phyloP scores from a whole-genome alignment of 2,113 vertebrate genomes.

The Aspiorhynchus laticeps region DNA sequence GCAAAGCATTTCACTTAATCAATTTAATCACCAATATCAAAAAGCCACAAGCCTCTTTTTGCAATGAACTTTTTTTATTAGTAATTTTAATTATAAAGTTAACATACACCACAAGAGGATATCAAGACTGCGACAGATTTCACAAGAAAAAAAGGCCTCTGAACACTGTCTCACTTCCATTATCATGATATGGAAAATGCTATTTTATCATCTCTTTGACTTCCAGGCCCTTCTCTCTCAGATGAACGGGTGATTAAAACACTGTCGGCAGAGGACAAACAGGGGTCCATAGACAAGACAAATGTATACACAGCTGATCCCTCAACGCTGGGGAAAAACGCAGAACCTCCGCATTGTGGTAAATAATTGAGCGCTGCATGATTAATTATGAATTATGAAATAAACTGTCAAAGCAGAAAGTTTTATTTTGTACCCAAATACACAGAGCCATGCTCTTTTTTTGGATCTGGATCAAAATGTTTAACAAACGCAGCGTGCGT shows the following conservation, averaged over 20 bases:
- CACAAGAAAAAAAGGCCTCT: not conserved
- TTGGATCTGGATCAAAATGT: conserved; percentile 24
- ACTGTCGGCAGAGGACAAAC: not conserved
- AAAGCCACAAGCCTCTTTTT: not conserved
- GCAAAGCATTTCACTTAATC: not conserved
- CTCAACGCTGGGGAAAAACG: not conserved
- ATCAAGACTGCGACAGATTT: not conserved
- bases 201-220: not conserved
- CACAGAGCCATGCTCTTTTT: not conserved
- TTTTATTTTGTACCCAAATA: conserved; percentile 31
- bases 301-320: conserved; percentile 23
- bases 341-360: conserved; percentile 25
- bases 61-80: not conserved
- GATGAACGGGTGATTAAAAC: not conserved
- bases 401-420: conserved; percentile 19
- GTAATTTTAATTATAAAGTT: not conserved
- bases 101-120: not conserved
- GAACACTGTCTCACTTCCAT: not conserved
- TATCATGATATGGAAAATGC: not conserved
- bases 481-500: not conserved
- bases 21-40: not conserved
- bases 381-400: conserved; percentile 36
- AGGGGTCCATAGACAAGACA: conserved; percentile 4
- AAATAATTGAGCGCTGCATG: conserved; percentile 11
- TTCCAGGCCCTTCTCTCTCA: conserved; percentile 26